Evolutionary conservation across 2,113 vertebrate species (phyloP), one percentile per base, ranked within the genome.

Genomic region (Pachycephala philippinensis): DNA sequence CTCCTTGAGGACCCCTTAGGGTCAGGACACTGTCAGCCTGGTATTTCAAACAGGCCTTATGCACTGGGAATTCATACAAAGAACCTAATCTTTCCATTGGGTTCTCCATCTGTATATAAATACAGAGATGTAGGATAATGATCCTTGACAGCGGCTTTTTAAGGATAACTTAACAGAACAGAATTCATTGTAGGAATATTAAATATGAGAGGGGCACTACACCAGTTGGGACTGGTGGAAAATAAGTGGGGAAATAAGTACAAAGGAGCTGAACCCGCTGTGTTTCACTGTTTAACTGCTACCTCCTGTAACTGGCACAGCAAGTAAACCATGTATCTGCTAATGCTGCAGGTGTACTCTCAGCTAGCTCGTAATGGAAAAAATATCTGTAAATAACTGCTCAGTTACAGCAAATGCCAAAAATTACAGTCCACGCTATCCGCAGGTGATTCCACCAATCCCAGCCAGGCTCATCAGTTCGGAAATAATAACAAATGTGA

Each of bases 371-470:
- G 50, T 75, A 89, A 93, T 93, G 83, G 90, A 87, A 94, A 96
- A 92, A 79, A 89, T 56, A 90, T 60, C 83, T 71, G 86, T 89
- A 97, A 95, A 94, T 93, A 95, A 92, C 93, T 71, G 64, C 72
- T 95, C 84, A 71, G 47, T 94, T 97, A 92, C 69, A 81, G 60
- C 64, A 96, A 94, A 95, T 66, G 59, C 90, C 92, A 83, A 86
- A 93, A 95, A 95, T 87, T 96, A 75, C 83, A 89, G 76, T 13
- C 84, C 21, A 1, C 53, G 92, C 71, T 95, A 53, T 75, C 94
- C 1, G 1, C 64, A 88, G 86, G 56, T 93, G 83, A 96, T 78
- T 86, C 76, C 47, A 71, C 79, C 83, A 71, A 33, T 84, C 61
- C 69, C 24, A 71, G 72, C 24, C 64, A 71, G 2, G 13, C 84